A percentile compares a stretch with the other conserved stretches of the same genome.
Evolutionary conservation across 2,797 vertebrate species (phyloP).

Genomic region (Neostethus bicornis): DNA sequence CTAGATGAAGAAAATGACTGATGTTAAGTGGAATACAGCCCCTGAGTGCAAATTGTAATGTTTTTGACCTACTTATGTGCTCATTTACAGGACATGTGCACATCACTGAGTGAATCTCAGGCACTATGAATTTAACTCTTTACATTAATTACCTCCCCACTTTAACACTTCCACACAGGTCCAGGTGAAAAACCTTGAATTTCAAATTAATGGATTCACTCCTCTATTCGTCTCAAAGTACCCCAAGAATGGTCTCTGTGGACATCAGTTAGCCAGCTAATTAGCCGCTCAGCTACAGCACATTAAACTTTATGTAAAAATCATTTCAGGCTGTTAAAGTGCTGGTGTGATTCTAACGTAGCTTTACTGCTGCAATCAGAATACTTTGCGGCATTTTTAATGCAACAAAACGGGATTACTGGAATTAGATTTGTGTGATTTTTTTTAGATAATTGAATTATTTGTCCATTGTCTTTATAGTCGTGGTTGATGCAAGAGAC

Average conservation of each 20-base stretch:
- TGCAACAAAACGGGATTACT: too few relatives aligned
- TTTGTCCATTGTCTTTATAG: background rate
- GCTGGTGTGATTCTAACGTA: background rate
- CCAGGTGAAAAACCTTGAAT: conserved; percentile 9
- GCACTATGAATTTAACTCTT: conserved; percentile 1
- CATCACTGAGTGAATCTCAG: conserved; percentile 19
- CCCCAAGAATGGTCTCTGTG: background rate
- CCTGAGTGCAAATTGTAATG: conserved; percentile 33
- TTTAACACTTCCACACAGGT: too few relatives aligned
- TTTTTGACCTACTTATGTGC: conserved; percentile 52
- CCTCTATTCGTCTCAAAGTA: background rate
- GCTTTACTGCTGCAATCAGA: background rate
- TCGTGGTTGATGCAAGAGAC: too few relatives aligned
- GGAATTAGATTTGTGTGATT: too few relatives aligned
- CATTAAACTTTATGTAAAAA: too few relatives aligned
- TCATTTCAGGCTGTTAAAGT: conserved; percentile 2
- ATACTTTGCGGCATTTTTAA: too few relatives aligned
- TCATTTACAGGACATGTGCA: conserved; percentile 39
- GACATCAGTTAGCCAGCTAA: too few relatives aligned
- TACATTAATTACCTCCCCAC: too few relatives aligned
- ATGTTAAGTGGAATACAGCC: conserved; percentile 41
- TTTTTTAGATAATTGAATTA: conserved; percentile 18
- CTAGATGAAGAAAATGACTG: conserved; percentile 52
- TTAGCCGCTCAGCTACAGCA: too few relatives aligned
- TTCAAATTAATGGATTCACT: conserved; percentile 5